Conservation (phyloP, 2,113 vertebrate genomes). For the Pycnonotus jocosus region DNA sequence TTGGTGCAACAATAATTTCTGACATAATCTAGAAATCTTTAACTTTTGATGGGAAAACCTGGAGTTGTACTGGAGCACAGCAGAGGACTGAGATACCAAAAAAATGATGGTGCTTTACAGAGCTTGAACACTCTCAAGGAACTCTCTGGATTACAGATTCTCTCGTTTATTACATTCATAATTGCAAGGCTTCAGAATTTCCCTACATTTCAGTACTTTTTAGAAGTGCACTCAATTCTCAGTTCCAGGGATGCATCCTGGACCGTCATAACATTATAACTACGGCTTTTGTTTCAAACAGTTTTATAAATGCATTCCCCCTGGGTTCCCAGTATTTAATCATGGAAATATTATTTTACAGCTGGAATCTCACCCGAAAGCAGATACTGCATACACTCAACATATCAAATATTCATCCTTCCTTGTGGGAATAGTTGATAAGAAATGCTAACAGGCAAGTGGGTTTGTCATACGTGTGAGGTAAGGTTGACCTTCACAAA, state of each 20-base stretch:
- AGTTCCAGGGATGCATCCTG: background rate
- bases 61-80: background rate
- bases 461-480: background rate
- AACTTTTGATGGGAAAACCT: background rate
- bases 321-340: background rate
- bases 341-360: slow-evolving; percentile 49
- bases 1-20: background rate
- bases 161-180: background rate
- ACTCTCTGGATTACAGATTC: background rate
- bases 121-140: background rate
- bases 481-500: background rate
- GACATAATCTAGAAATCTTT: background rate
- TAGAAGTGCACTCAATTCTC: background rate
- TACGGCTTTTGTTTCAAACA: slow-evolving; percentile 1
- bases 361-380: background rate
- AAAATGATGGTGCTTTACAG: background rate
- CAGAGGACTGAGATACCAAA: background rate
- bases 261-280: background rate
- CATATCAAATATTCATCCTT: background rate
- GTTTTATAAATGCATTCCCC: background rate
- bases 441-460: slow-evolving; percentile 11
- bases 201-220: background rate
- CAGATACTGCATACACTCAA: slow-evolving; percentile 7
- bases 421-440: slow-evolving; percentile 12
- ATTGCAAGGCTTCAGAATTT: background rate